phyloP scores from a whole-genome alignment of 1,140 invertebrate genomes.

The Cydia pomonella region DNA sequence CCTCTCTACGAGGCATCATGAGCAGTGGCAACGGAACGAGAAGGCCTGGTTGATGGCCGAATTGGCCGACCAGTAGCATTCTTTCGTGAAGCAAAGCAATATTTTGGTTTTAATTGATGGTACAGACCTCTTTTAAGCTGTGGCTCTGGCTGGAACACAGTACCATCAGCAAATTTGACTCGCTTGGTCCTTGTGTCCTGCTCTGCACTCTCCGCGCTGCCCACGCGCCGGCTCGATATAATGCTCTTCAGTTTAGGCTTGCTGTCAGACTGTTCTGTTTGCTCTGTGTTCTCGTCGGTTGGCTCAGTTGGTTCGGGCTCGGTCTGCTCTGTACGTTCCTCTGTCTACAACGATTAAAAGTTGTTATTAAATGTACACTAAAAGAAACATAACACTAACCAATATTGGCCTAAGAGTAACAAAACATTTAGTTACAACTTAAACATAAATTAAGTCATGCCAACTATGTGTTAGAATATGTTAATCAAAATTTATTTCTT shows the following conservation, averaged over 20 bases:
- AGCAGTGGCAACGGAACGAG: no score
- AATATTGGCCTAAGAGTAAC: no score
- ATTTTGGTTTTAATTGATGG: background rate
- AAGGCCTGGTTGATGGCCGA: no score
- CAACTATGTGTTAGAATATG: no score
- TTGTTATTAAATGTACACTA: background rate
- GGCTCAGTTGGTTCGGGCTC: background rate
- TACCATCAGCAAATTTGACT: constrained; percentile 69
- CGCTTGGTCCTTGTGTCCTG: constrained; percentile 65
- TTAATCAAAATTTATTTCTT: no score
- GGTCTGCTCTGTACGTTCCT: constrained; percentile 40
- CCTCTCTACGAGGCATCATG: no score
- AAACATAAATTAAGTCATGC: no score
- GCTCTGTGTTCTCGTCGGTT: constrained; percentile 38
- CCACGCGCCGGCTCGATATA: constrained; percentile 57
- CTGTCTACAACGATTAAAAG: background rate
- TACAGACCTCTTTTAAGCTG: constrained; percentile 59
- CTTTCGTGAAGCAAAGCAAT: no score
- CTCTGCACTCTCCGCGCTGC: constrained; percentile 68
- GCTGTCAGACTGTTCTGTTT: constrained; percentile 48
- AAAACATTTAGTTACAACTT: no score
- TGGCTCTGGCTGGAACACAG: constrained; percentile 61
- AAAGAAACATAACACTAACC: background rate
- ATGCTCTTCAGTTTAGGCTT: constrained; percentile 69
- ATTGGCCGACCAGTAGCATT: no score